phyloP scores from a whole-genome alignment of 2,888 invertebrate genomes.

The Leucophora obtusa region DNA sequence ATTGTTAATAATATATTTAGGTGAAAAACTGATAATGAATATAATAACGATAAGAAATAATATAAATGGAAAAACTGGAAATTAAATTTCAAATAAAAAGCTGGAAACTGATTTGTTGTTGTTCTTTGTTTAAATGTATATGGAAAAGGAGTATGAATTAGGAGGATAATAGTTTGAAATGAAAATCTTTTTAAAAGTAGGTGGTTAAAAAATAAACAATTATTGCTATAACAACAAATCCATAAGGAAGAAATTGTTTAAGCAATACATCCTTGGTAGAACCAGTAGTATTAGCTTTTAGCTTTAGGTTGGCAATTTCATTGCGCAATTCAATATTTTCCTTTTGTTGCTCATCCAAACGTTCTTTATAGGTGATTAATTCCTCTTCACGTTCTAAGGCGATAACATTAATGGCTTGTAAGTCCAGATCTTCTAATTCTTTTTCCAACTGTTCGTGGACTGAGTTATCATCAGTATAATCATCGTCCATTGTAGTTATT shows the following conservation, averaged over 20 bases:
- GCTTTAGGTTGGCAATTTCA: conserved; percentile 72
- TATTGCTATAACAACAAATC: conserved; percentile 72
- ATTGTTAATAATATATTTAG: conserved; percentile 24
- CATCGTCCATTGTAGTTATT: neutral
- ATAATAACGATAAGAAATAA: conserved; percentile 30
- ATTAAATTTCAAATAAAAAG: conserved; percentile 3
- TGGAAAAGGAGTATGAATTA: conserved; percentile 8
- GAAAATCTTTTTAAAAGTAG: conserved; percentile 66
- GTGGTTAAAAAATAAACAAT: conserved; percentile 74
- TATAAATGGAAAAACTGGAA: neutral
- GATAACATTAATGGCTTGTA: conserved; percentile 71
- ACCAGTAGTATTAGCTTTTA: conserved; percentile 62
- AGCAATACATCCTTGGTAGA: conserved; percentile 65
- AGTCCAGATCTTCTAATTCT: conserved; percentile 50
- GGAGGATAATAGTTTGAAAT: neutral
- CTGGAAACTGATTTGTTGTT: neutral
- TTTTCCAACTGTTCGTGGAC: conserved; percentile 6
- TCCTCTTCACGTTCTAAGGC: conserved; percentile 76
- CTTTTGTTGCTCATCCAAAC: conserved; percentile 73
- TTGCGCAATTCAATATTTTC: conserved; percentile 74
- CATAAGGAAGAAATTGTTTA: conserved; percentile 71
- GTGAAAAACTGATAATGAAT: conserved; percentile 25
- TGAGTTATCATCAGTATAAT: neutral
- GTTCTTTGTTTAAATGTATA: neutral
- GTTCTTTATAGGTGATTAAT: conserved; percentile 77